Base-by-base conservation (phyloP, 92 coral and sea anemone genomes). In the Paragorgia papillata region DNA sequence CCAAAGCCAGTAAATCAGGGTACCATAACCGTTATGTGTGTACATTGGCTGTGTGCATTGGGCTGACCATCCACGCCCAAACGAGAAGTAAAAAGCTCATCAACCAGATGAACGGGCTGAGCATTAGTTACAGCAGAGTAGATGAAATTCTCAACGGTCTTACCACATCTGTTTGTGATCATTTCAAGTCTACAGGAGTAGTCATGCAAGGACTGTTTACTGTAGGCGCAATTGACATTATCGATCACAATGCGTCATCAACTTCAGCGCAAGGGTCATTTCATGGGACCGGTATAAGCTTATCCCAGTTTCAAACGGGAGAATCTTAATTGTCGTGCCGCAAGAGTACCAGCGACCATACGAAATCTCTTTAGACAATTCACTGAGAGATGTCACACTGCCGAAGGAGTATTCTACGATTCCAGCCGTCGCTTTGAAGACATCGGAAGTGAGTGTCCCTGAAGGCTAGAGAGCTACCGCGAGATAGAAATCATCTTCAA, bases 381-480 rank as follows among this genome's bases (percentile, higher is more conserved):
- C 13, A 60, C 46, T 25, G 26, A n/a, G n/a, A n/a, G n/a, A n/a
- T n/a, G n/a, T n/a, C n/a, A n/a, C 30, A 0, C 59, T 70, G 17
- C 77, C 77, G 10, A 61, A 70, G 20, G 9, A 10, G 13, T 70
- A 70, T 10, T 35, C 77, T 19, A 4, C 59, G 9, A 61, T 70
- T 49, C 77, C 77, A 9, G 62, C 77, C 24, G 77, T 46, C 10
- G 54, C 58, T 35, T 27, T 68, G 57, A 46, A 32, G 48, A 26
- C 69, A 2, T 55, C 56, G 27, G 30, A 65, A 46, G 65, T 81
- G 4, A 44, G 73, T 22, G 83, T 85, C 1, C 79, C 79, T 57
- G 80, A 48, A 46, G 10, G 80, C n/a, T 13, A 71, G 29, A 49
- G 66, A 6, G 12, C 78, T n/a, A n/a, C n/a, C n/a, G n/a, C n/a